These are phyloP conservation scores for Hirtodrosophila cameraria DNA, from an alignment of 2,888 invertebrate species.

Conservation along the genomic window DNA sequence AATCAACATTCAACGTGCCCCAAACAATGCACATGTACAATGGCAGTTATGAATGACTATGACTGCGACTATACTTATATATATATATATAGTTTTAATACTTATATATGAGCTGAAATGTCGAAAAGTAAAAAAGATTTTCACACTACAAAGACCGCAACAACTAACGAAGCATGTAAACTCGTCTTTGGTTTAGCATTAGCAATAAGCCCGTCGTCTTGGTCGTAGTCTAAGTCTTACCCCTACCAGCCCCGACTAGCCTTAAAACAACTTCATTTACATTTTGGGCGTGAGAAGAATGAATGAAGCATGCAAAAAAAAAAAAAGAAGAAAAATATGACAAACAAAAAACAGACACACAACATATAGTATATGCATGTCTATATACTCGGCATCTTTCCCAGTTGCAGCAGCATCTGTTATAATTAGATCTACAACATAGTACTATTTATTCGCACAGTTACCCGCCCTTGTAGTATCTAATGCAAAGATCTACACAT, in stretches of 20 bases:
- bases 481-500: conserved; percentile 35
- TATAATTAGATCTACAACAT: conserved; percentile 51
- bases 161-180: conserved; percentile 63
- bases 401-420: conserved; percentile 47
- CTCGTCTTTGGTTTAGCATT: conserved; percentile 57
- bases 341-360: conserved; percentile 38
- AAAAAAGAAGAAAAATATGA: conserved; percentile 32
- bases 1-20: conserved; percentile 36
- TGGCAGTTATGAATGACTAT: conserved; percentile 61
- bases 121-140: conserved; percentile 56
- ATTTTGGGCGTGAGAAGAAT: conserved; percentile 77
- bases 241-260: conserved; percentile 6
- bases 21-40: conserved; percentile 55
- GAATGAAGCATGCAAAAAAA: conserved; percentile 49
- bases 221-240: too few relatives aligned
- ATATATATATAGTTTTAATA: not conserved
- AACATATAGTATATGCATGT: conserved; percentile 3
- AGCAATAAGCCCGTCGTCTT: conserved; percentile 31
- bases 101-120: conserved; percentile 15
- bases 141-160: conserved; percentile 63
- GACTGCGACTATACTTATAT: conserved; percentile 7
- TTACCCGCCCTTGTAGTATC: conserved; percentile 49
- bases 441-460: conserved; percentile 33
- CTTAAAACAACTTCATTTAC: conserved; percentile 64
- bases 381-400: conserved; percentile 37